Percentiles rank a stretch among this genome's conserved stretches.
phyloP scores from a whole-genome alignment of 2,797 vertebrate genomes.

The Syngnathus rostellatus region DNA sequence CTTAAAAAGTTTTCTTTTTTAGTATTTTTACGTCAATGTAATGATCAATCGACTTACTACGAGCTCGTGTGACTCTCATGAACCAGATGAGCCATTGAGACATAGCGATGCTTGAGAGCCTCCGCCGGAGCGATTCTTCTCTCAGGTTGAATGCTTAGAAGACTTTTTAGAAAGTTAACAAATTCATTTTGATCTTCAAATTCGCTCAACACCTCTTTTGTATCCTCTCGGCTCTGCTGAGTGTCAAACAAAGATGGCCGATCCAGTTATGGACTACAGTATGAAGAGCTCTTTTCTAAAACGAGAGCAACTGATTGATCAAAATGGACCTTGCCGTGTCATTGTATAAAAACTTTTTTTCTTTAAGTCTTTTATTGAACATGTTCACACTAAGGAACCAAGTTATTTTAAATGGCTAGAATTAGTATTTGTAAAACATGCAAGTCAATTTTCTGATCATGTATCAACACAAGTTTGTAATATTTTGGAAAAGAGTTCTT shows the following conservation, averaged over 20 bases:
- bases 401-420: not conserved
- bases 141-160: slow-evolving; percentile 9
- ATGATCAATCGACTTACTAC: not conserved
- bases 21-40: not conserved
- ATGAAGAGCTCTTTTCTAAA: not conserved
- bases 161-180: slow-evolving; percentile 9
- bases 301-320: not conserved
- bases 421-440: not conserved
- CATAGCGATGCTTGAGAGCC: slow-evolving; percentile 6
- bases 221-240: slow-evolving; percentile 4
- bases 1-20: too few species aligned
- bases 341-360: not conserved
- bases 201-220: slow-evolving; percentile 2
- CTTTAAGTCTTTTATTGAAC: not conserved
- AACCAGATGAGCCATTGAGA: slow-evolving; percentile 7
- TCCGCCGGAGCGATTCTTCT: slow-evolving; percentile 1
- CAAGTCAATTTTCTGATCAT: not conserved
- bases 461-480: not conserved
- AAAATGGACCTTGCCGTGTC: not conserved
- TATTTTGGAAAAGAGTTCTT: not conserved
- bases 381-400: not conserved
- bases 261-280: not conserved
- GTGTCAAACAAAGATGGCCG: slow-evolving; percentile 2
- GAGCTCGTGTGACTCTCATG: slow-evolving; percentile 7
- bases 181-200: slow-evolving; percentile 10